These are phyloP conservation scores for Caenorhabditis remanei DNA, from an alignment of 1,140 invertebrate genomes.

Conservation along the genomic window DNA sequence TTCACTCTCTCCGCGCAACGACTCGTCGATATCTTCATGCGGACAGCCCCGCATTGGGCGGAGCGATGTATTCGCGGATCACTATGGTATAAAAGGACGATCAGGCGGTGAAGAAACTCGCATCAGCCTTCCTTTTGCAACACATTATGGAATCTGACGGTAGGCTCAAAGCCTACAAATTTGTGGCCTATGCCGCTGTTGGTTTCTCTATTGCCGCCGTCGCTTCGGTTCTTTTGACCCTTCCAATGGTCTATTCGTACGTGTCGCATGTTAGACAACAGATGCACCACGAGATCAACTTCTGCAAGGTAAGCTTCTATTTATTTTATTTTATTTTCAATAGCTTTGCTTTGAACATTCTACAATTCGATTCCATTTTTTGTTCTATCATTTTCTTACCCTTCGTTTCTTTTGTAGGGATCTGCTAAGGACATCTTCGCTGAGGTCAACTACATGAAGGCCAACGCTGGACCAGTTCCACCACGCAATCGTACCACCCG, in stretches of 20 bases:
- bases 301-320: constrained; percentile 61
- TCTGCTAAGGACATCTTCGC: constrained; percentile 65
- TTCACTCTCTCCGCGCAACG: not conserved
- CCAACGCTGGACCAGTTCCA: constrained; percentile 43
- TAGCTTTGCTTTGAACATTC: not conserved
- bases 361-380: not conserved
- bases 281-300: constrained; percentile 65
- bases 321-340: not conserved
- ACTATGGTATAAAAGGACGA: constrained; percentile 34
- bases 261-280: constrained; percentile 63
- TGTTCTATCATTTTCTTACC: constrained; percentile 21
- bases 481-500: constrained; percentile 63
- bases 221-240: constrained; percentile 63
- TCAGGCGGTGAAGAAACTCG: constrained; percentile 48
- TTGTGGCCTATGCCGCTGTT: constrained; percentile 65
- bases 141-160: constrained; percentile 65
- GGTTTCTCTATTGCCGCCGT: constrained; percentile 65
- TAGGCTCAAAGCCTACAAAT: constrained; percentile 65
- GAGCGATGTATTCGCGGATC: constrained; percentile 44
- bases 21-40: constrained; percentile 46
- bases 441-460: constrained; percentile 66
- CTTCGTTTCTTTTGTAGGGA: constrained; percentile 58
- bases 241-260: constrained; percentile 66
- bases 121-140: constrained; percentile 56
- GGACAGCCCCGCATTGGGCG: constrained; percentile 49